Evolutionary conservation across 2,113 vertebrate species (phyloP).

Genomic region (Oryzias melastigma): DNA sequence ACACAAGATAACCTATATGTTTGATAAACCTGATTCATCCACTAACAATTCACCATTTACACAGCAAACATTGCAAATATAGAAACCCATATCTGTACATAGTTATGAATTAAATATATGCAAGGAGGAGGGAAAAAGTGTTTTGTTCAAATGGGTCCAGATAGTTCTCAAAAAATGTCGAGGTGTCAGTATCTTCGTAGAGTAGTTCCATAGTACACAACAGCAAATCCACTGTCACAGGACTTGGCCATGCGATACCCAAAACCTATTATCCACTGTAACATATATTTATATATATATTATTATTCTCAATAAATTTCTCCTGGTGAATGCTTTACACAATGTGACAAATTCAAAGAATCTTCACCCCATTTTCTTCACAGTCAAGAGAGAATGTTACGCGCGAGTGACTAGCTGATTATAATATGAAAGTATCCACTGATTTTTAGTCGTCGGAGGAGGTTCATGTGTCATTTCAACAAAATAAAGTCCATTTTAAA

Average conservation of each 20-base stretch:
- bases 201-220: conserved; percentile 85
- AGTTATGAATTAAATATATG: conserved; percentile 76
- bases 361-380: conserved; percentile 59
- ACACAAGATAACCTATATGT: conserved; percentile 53
- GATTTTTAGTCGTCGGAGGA: conserved; percentile 73
- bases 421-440: conserved; percentile 74
- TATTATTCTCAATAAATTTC: conserved; percentile 79
- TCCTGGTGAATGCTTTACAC: conserved; percentile 75
- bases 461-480: conserved; percentile 67
- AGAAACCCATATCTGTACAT: conserved; percentile 95
- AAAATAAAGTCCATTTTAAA: conserved; percentile 69
- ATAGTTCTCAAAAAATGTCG: conserved; percentile 72
- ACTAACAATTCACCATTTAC: conserved; percentile 78
- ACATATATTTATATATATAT: conserved; percentile 78
- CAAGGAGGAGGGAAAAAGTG: conserved; percentile 49
- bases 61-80: conserved; percentile 94
- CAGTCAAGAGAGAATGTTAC: conserved; percentile 74
- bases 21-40: conserved; percentile 84
- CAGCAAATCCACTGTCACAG: conserved; percentile 89
- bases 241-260: conserved; percentile 86
- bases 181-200: conserved; percentile 73
- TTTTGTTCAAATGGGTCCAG: conserved; percentile 58
- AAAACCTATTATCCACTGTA: conserved; percentile 79
- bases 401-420: conserved; percentile 77
- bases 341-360: conserved; percentile 71